These are phyloP conservation scores for Platyrinchus mystaceus DNA, from an alignment of 2,797 vertebrate genomes.

Conservation along the genomic window DNA sequence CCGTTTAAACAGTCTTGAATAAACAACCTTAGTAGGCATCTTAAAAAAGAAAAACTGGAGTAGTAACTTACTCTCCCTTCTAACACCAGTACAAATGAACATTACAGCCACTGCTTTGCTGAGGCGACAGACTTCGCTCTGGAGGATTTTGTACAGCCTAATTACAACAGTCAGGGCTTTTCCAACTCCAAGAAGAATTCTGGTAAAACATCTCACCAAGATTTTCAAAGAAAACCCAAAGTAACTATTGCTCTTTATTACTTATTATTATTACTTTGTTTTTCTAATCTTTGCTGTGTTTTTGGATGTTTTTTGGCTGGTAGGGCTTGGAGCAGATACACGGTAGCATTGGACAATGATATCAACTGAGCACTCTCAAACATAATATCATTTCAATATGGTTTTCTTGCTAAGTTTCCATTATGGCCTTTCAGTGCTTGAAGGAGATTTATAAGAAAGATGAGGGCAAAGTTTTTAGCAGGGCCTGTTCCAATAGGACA, in stretches of 20 bases:
- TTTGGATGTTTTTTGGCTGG: background rate
- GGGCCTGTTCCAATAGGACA: background rate
- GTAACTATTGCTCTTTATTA: slow-evolving; percentile 56
- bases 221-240: slow-evolving; percentile 59
- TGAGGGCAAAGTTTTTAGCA: background rate
- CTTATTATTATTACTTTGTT: background rate
- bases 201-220: slow-evolving; percentile 36
- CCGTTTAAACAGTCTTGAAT: background rate
- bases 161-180: slow-evolving; percentile 35
- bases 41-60: background rate
- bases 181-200: slow-evolving; percentile 27
- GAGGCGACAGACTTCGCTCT: slow-evolving; percentile 63
- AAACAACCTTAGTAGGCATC: background rate
- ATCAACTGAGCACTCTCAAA: background rate
- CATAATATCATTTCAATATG: background rate
- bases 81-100: slow-evolving; percentile 53
- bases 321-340: background rate
- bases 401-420: background rate
- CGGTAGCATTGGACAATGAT: fast-evolving
- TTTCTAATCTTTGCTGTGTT: background rate
- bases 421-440: fast-evolving
- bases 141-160: slow-evolving; percentile 69
- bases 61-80: background rate
- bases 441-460: background rate
- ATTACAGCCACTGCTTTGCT: background rate